Conservation (phyloP, 1,140 invertebrate genomes). For the Trialeurodes vaporariorum region DNA sequence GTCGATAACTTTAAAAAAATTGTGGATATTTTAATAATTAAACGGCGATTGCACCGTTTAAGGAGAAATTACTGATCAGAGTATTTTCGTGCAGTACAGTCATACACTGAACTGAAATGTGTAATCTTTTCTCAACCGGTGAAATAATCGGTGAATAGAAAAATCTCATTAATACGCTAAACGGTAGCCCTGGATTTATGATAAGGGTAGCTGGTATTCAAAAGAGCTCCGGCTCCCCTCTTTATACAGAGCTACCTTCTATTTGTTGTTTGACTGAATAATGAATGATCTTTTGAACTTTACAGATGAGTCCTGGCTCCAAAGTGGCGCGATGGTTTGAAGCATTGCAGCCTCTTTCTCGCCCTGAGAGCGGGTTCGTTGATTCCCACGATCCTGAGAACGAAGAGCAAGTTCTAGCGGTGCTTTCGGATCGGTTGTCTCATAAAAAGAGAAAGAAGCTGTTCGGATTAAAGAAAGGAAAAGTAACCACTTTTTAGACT, state of each 20-base stretch:
- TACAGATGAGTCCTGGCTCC: constrained; percentile 50
- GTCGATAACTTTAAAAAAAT: too few species aligned
- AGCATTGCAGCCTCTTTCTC: constrained; percentile 44
- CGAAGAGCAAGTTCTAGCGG: background rate
- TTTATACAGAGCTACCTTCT: background rate
- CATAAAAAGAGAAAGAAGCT: background rate
- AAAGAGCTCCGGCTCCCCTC: background rate
- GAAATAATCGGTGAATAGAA: too few species aligned
- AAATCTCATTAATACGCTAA: too few species aligned
- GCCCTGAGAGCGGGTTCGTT: constrained; percentile 58
- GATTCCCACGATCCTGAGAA: constrained; percentile 38
- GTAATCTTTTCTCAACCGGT: too few species aligned
- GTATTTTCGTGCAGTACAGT: too few species aligned
- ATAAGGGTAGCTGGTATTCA: too few species aligned
- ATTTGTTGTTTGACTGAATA: background rate
- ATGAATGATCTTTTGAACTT: background rate
- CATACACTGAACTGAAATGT: too few species aligned
- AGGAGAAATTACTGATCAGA: too few species aligned
- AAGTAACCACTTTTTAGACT: background rate
- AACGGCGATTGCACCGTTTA: too few species aligned
- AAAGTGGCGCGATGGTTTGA: constrained; percentile 64
- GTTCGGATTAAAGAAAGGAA: background rate
- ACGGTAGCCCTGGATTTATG: too few species aligned
- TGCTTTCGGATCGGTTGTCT: background rate
- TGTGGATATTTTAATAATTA: too few species aligned